A percentile compares a stretch with the other conserved stretches of the same genome.
Conservation (phyloP, 1,140 invertebrate species). For the Drosophila seguyi region DNA sequence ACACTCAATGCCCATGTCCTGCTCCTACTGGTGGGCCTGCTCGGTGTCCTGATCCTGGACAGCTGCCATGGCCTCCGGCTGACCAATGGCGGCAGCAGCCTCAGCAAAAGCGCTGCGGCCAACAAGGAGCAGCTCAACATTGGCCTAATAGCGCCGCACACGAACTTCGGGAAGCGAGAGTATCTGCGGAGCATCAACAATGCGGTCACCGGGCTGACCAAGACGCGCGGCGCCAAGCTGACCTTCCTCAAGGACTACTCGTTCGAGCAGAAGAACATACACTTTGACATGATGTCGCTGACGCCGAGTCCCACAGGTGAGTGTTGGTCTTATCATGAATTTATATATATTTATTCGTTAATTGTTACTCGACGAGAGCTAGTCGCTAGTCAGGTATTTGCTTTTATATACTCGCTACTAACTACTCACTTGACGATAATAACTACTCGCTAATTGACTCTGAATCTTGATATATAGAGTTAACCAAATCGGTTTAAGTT, state of each 20-base stretch:
- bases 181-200: slow-evolving; percentile 89
- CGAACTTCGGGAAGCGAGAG: slow-evolving; percentile 87
- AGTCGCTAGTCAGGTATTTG: neutral
- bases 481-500: too few species aligned
- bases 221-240: slow-evolving; percentile 86
- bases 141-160: slow-evolving; percentile 87
- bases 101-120: slow-evolving; percentile 63
- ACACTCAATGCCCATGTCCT: neutral
- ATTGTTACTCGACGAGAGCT: neutral
- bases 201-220: slow-evolving; percentile 87
- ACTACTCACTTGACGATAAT: neutral
- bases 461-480: too few species aligned
- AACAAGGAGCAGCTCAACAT: slow-evolving; percentile 86
- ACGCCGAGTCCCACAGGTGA: slow-evolving; percentile 92
- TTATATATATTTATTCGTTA: neutral
- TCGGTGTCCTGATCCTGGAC: slow-evolving; percentile 10
- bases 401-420: too few species aligned
- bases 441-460: too few species aligned
- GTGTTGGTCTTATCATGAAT: slow-evolving; percentile 12
- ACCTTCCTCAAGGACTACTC: slow-evolving; percentile 88
- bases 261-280: slow-evolving; percentile 88
- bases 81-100: slow-evolving; percentile 69
- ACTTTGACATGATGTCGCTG: slow-evolving; percentile 89
- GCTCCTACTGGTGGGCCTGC: slow-evolving; percentile 44
- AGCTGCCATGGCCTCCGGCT: slow-evolving; percentile 60